These are phyloP conservation scores for Carpatolechia fugitivella DNA, from an alignment of 2,888 invertebrate species.

Conservation along the genomic window DNA sequence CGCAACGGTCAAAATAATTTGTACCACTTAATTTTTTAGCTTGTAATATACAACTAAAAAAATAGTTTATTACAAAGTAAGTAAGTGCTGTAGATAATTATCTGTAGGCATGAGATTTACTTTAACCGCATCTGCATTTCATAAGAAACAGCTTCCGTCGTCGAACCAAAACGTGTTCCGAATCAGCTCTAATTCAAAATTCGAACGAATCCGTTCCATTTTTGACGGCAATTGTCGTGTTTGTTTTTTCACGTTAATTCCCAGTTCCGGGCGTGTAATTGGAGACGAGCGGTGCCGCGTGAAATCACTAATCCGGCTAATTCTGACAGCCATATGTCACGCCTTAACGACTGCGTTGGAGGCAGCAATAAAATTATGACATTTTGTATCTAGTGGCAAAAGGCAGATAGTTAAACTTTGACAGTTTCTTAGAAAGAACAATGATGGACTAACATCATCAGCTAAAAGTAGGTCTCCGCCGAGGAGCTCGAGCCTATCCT, in stretches of 20 bases:
- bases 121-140: constrained; percentile 36
- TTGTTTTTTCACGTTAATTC: constrained; percentile 63
- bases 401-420: not conserved
- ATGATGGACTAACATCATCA: too few relatives aligned
- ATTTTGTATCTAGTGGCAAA: constrained; percentile 11
- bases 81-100: too few relatives aligned
- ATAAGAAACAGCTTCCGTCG: constrained; percentile 31
- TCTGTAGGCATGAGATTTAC: not conserved
- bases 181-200: constrained; percentile 44
- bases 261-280: constrained; percentile 69
- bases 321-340: constrained; percentile 79
- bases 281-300: constrained; percentile 69
- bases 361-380: constrained; percentile 34
- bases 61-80: too few relatives aligned
- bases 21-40: too few relatives aligned
- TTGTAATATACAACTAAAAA: too few relatives aligned
- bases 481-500: too few relatives aligned
- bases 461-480: too few relatives aligned
- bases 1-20: too few relatives aligned
- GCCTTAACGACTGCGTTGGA: constrained; percentile 61
- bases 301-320: constrained; percentile 78
- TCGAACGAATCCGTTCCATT: constrained; percentile 52
- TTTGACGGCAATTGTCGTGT: constrained; percentile 58
- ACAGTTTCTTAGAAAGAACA: too few relatives aligned
- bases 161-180: constrained; percentile 42